A percentile compares a stretch with the other conserved stretches of the same genome.
phyloP scores from a whole-genome alignment of 2,797 vertebrate species.

The Prunella strophiata region DNA sequence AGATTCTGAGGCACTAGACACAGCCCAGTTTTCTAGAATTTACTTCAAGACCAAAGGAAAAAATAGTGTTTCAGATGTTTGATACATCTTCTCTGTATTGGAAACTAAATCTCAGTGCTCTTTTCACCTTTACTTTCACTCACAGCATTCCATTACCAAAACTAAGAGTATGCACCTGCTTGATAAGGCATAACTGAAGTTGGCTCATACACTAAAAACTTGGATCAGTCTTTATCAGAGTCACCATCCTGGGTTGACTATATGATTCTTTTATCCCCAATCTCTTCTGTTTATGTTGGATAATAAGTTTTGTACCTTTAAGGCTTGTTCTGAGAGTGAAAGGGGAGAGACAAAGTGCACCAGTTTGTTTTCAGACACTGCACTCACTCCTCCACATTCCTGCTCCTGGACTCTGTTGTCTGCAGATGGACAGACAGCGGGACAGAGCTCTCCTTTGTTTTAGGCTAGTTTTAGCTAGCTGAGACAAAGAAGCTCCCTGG shows the following conservation, averaged over 20 bases:
- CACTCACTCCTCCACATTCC: too few species aligned
- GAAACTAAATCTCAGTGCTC: not conserved
- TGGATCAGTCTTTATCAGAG: not conserved
- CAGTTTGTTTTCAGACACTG: too few species aligned
- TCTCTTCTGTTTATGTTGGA: too few species aligned
- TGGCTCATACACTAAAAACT: not conserved
- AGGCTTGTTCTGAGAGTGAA: too few species aligned
- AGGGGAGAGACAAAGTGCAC: too few species aligned
- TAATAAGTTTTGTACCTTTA: too few species aligned
- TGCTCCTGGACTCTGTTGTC: too few species aligned
- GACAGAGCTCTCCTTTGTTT: too few species aligned
- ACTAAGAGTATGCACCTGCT: not conserved
- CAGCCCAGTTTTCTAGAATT: not conserved
- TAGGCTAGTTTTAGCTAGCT: too few species aligned
- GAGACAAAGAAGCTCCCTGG: too few species aligned
- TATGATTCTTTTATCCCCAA: too few species aligned
- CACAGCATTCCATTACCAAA: not conserved
- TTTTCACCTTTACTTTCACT: not conserved
- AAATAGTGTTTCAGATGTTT: not conserved
- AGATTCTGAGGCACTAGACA: not conserved
- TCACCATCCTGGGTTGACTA: not conserved
- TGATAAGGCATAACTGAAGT: not conserved
- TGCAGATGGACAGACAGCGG: too few species aligned
- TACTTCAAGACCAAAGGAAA: not conserved
- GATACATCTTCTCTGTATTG: accelerated